Base-by-base conservation (phyloP, 1,140 invertebrate genomes). In the Drosophila sechellia region DNA sequence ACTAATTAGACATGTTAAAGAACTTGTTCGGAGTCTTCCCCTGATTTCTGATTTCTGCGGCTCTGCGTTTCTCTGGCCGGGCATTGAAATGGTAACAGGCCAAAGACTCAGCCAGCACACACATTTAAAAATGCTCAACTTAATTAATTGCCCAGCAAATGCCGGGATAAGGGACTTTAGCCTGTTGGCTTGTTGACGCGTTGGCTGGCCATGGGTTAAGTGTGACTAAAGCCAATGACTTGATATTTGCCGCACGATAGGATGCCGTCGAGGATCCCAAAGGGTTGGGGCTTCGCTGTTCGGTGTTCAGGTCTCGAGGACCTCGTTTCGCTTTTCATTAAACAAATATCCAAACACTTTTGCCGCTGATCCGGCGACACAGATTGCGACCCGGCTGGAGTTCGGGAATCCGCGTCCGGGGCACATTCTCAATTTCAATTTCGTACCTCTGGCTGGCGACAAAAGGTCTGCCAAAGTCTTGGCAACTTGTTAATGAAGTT, bases 1-100 rank as follows among this genome's bases (percentile, higher is more conserved):
- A 89, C 84, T 89, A 89, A 89, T 89, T 89, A 89, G 84, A 89
- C 84, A 89, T 89, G 84, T 89, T 89, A 89, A 89, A 80, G 84
- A 89, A 89, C 85, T 84, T 89, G 85, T 89, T 89, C 68, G 42
- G 49, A 39, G 60, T 66, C 64, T 83, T 66, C 50, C 55, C 49
- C 64, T 65, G 64, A 43, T 45, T 65, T 68, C 46, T 60, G 60
- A 45, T 65, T 49, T 35, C 46, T 6, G 6, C 8, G n/a, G n/a
- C 1, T n/a, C 39, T 6, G 39, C 6, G 6, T 5, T 1, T 31
- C 27, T 8, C 5, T 31, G 31, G 31, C 35, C 48, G 66, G 79
- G 65, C 83, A 86, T 83, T 86, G 76, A 86, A 86, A 86, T 86
- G 81, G 81, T 83, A 86, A 86, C 81, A 86, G 79, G 76, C 54